Evolutionary conservation across 2,797 vertebrate genomes (phyloP).

Genomic region (Scolopax rusticola): DNA sequence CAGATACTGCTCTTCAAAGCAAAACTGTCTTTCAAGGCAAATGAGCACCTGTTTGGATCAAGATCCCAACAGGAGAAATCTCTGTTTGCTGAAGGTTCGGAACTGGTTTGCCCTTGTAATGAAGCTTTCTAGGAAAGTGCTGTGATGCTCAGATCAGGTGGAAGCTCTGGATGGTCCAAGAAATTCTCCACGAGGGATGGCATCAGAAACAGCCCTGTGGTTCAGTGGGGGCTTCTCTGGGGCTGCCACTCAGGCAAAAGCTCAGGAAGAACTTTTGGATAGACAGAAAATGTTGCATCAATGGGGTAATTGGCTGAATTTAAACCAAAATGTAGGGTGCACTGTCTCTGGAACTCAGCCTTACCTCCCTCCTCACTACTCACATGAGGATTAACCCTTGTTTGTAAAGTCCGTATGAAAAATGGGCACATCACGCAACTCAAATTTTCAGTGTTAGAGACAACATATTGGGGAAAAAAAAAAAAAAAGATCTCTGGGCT

Average conservation of each 20-base stretch:
- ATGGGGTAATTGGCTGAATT: background rate
- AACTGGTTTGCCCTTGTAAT: background rate
- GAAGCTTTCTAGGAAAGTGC: background rate
- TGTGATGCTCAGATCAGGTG: background rate
- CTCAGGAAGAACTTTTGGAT: background rate
- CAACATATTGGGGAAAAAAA: background rate
- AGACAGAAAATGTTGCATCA: rapidly evolving
- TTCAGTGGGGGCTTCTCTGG: background rate
- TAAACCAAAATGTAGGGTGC: background rate
- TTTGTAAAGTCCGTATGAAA: background rate
- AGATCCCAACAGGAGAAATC: background rate
- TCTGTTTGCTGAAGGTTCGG: background rate
- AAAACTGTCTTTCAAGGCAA: slow-evolving; percentile 24
- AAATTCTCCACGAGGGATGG: background rate
- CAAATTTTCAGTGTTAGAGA: background rate
- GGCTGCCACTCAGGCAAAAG: background rate
- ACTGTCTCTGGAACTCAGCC: background rate
- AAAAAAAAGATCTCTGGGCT: background rate
- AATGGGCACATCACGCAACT: rapidly evolving
- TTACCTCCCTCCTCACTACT: background rate
- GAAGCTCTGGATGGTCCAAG: background rate
- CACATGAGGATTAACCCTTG: rapidly evolving
- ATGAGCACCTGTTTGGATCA: background rate
- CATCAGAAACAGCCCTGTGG: background rate
- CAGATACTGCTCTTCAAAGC: background rate